Conservation (phyloP, 1,140 invertebrate genomes). For the Asobara japonica region DNA sequence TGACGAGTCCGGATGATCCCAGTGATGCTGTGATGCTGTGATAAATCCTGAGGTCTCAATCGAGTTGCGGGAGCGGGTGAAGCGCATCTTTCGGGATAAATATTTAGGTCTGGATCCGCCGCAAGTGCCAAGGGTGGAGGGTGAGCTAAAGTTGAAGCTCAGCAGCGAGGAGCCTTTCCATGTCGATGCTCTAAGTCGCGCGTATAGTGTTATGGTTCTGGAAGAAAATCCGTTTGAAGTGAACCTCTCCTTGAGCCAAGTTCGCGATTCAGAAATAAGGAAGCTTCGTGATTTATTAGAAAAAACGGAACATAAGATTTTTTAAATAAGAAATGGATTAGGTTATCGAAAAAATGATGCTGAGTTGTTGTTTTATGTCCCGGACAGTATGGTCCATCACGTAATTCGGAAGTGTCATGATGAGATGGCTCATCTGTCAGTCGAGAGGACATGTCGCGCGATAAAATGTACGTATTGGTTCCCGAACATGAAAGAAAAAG, state of each 20-base stretch:
- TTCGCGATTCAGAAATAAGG: conserved; percentile 32
- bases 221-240: not conserved
- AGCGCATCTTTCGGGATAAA: not conserved
- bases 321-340: conserved; percentile 40
- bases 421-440: conserved; percentile 37
- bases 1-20: not conserved
- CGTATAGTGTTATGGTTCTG: conserved; percentile 40
- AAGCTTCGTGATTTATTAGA: conserved; percentile 21
- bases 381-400: conserved; percentile 36
- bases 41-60: not conserved
- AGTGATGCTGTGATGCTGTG: not conserved
- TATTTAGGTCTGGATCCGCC: not conserved
- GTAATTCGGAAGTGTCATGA: conserved; percentile 41
- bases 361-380: conserved; percentile 42
- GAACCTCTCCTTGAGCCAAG: conserved; percentile 34
- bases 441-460: conserved; percentile 32
- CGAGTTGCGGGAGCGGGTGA: not conserved
- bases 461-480: conserved; percentile 41
- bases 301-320: conserved; percentile 18
- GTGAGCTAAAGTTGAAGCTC: not conserved
- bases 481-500: not conserved
- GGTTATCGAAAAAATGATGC: conserved; percentile 37
- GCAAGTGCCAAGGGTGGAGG: not conserved
- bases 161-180: not conserved
- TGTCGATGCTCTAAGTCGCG: not conserved